Base-by-base conservation (phyloP, 2,888 invertebrate species). In the Agonopterix alstromeriana region DNA sequence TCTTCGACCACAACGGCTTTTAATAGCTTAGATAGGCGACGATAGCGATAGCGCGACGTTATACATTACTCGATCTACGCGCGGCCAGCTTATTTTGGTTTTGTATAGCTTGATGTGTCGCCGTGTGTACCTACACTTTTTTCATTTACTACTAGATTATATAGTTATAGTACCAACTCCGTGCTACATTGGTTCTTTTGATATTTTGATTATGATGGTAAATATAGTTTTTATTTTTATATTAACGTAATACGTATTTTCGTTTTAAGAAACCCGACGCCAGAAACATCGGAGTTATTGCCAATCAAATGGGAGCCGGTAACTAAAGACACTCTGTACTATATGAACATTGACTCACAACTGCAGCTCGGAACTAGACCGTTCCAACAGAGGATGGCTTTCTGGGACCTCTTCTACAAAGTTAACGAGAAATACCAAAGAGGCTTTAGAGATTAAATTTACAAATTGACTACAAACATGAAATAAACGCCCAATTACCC, bases 351-450 rank as follows among this genome's bases (percentile, higher is more conserved):
- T 1, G 52, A 58, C 27, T 54, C 42, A 1, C 52, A 56, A 2
- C 38, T 67, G 27, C 48, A 45, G 3, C 44, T 52, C 10, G 49
- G 50, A 9, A 47, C 43, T 7, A 56, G 54, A 43, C 66, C 66
- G 0, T 61, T 63, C 41, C 53, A 60, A 10, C 50, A 57, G 9
- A 58, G 67, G 44, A 53, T 64, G 45, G 58, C 57, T 0, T 65
- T 67, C 43, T 68, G 64, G 67, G 62, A 68, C n/a, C 40, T 56
- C 27, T 55, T 61, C 27, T 56, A 10, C 11, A 8, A 35, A 12
- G 10, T 10, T 45, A 17, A 45, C 11, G 10, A 36, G 11, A 44
- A 49, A 43, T 11, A 8, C 35, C n/a, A 12, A n/a, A 38, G 10
- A 38, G 38, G 38, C n/a, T 38, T n/a, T n/a, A 38, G n/a, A n/a